phyloP scores from a whole-genome alignment of 2,888 invertebrate genomes.

The Tipula helvola region DNA sequence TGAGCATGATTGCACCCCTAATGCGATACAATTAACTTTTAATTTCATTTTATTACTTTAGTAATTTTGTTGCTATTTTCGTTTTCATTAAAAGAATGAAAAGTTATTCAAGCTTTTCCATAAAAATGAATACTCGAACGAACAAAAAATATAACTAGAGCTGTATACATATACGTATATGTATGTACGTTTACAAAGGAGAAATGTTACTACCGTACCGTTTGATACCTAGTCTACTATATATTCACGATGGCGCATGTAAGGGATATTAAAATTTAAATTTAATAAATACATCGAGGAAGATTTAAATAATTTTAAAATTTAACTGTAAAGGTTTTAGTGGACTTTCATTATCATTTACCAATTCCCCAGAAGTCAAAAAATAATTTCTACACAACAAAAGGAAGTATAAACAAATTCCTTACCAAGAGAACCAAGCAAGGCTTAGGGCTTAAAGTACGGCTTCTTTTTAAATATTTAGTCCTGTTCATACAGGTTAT shows the following conservation, averaged over 20 bases:
- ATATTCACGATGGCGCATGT: neutral
- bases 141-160: neutral
- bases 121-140: neutral
- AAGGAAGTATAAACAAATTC: no score
- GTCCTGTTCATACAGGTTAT: no score
- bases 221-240: neutral
- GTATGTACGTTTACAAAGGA: neutral
- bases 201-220: neutral
- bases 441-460: no score
- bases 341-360: no score
- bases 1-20: neutral
- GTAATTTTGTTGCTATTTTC: neutral
- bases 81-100: neutral
- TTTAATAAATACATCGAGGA: neutral
- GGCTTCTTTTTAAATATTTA: no score
- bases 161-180: neutral
- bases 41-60: neutral
- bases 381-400: no score
- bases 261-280: neutral
- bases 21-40: neutral
- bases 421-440: no score
- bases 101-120: neutral
- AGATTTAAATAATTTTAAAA: neutral
- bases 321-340: neutral
- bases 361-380: no score